These are phyloP conservation scores for Dendrocopos noguchii DNA, from an alignment of 2,113 vertebrate species.

Conservation along the genomic window DNA sequence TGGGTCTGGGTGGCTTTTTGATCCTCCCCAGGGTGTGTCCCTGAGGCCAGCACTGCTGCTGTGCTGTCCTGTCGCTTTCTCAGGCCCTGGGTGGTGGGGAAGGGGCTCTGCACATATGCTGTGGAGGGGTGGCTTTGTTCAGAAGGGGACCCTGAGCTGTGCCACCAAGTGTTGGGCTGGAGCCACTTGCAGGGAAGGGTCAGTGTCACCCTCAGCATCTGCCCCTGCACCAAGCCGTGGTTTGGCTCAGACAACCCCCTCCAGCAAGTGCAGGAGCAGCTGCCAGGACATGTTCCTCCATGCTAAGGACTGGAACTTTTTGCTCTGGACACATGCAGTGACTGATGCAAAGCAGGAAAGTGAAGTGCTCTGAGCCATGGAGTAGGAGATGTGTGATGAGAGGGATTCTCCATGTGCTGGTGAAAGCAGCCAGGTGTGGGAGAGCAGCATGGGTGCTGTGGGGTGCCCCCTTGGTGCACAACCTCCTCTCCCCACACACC, in stretches of 20 bases:
- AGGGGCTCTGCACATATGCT: not conserved
- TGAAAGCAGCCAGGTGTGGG: not conserved
- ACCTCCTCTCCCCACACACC: not conserved
- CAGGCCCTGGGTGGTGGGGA: not conserved
- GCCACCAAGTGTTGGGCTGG: not conserved
- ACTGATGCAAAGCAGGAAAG: not conserved
- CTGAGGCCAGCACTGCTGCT: not conserved
- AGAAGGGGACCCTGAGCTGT: not conserved
- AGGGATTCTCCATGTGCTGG: not conserved
- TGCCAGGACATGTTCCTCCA: not conserved
- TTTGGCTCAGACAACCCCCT: not conserved
- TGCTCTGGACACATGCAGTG: not conserved
- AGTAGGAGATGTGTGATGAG: not conserved
- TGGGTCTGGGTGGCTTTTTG: not conserved
- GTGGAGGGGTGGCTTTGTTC: accelerated
- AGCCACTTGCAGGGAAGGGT: accelerated
- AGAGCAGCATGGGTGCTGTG: not conserved
- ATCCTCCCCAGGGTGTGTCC: accelerated
- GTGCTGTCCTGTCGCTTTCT: not conserved
- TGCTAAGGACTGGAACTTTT: not conserved
- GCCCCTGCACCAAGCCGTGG: not conserved
- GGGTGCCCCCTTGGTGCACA: accelerated
- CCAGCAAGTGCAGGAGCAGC: not conserved
- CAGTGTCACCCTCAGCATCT: not conserved
- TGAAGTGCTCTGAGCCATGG: not conserved